Conservation (phyloP, 1,140 invertebrate genomes). For the Orchestia grillus region DNA sequence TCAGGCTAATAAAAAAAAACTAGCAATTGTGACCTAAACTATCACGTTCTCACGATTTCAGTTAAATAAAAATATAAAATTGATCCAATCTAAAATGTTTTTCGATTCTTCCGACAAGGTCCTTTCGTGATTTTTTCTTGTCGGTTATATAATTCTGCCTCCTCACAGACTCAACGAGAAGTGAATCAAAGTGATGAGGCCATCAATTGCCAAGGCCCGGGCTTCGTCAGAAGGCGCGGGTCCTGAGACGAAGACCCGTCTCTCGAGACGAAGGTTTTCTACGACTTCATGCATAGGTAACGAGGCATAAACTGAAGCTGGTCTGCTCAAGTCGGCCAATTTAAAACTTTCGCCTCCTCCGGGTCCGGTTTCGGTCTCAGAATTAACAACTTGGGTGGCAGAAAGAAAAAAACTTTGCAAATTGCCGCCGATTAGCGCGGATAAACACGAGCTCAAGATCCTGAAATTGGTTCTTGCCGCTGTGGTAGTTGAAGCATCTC, state of each 20-base stretch:
- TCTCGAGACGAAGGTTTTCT: slow-evolving; percentile 27
- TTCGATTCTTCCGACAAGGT: neutral
- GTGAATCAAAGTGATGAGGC: neutral
- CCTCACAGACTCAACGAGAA: neutral
- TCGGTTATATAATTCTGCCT: neutral
- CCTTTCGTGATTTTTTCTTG: neutral
- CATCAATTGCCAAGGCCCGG: neutral
- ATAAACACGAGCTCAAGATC: slow-evolving; percentile 15
- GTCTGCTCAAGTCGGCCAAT: slow-evolving; percentile 49
- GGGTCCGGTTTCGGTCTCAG: slow-evolving; percentile 35
- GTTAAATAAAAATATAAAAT: neutral
- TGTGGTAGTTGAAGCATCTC: neutral
- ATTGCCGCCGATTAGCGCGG: slow-evolving; percentile 36
- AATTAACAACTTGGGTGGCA: slow-evolving; percentile 43
- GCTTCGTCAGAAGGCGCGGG: neutral
- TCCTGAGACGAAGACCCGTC: neutral
- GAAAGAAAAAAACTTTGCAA: slow-evolving; percentile 38
- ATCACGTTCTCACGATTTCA: neutral
- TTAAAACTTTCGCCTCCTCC: slow-evolving; percentile 48
- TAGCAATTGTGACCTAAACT: no score
- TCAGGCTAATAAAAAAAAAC: no score
- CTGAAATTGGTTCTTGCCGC: neutral
- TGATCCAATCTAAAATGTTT: neutral
- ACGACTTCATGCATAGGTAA: slow-evolving; percentile 34
- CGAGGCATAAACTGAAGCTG: neutral